Evolutionary conservation across 2,113 vertebrate genomes (phyloP).

Genomic region (Salvelinus fontinalis): DNA sequence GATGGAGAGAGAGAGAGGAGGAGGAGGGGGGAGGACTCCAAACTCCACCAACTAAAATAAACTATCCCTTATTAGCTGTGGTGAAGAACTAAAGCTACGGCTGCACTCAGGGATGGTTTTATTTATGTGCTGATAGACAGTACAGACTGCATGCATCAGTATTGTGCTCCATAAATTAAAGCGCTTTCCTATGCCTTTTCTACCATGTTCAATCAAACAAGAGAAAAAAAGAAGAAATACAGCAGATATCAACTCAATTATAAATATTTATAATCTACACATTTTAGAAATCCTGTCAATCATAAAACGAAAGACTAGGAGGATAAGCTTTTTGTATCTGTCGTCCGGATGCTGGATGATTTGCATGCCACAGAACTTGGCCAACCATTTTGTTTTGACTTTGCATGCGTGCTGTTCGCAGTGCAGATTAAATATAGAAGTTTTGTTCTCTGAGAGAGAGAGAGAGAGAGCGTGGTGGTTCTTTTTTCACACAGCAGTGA

Average conservation of each 20-base stretch:
- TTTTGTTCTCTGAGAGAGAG: slow-evolving; percentile 70
- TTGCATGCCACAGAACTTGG: slow-evolving; percentile 77
- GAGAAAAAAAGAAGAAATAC: slow-evolving; percentile 16
- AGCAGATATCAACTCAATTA: slow-evolving; percentile 80
- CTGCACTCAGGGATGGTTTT: slow-evolving; percentile 19
- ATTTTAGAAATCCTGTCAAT: slow-evolving; percentile 78
- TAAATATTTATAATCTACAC: slow-evolving; percentile 83
- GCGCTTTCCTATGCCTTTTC: slow-evolving; percentile 24
- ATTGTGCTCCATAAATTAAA: slow-evolving; percentile 54
- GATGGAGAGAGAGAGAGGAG: neutral
- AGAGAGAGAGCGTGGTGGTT: slow-evolving; percentile 58
- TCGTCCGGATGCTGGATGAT: slow-evolving; percentile 63
- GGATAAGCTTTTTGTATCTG: slow-evolving; percentile 70
- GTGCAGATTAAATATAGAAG: slow-evolving; percentile 81
- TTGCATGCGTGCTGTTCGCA: slow-evolving; percentile 72
- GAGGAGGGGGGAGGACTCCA: neutral
- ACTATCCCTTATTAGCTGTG: slow-evolving; percentile 48
- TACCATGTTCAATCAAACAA: slow-evolving; percentile 54
- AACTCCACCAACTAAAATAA: slow-evolving; percentile 34
- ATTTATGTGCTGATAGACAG: slow-evolving; percentile 50
- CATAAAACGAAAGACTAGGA: slow-evolving; percentile 61
- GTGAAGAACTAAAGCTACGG: slow-evolving; percentile 48
- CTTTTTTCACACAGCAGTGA: slow-evolving; percentile 47
- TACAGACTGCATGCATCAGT: slow-evolving; percentile 41
- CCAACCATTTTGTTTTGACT: slow-evolving; percentile 72